Conservation (phyloP, 1,140 invertebrate species). For the Phymastichus coffea region DNA sequence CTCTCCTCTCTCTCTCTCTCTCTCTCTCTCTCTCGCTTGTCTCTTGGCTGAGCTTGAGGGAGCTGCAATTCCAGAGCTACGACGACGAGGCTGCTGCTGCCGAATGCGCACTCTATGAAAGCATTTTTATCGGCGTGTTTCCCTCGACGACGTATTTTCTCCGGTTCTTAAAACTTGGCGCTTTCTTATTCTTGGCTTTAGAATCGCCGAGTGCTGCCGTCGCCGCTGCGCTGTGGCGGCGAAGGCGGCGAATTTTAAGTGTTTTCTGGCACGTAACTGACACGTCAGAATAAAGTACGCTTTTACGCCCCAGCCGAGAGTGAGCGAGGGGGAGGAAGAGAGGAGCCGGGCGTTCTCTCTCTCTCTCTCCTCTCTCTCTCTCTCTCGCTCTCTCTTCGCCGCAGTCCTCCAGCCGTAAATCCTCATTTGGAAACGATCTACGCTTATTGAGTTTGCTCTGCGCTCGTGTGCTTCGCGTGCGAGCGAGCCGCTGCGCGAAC, state of each 20-base stretch:
- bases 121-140: constrained; percentile 2
- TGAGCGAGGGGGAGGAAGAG: not conserved
- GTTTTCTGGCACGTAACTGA: constrained; percentile 30
- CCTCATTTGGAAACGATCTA: constrained; percentile 9
- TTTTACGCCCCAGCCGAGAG: constrained; percentile 20
- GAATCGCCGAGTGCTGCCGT: no score
- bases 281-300: constrained; percentile 28
- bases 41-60: no score
- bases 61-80: no score
- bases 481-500: not conserved
- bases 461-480: not conserved
- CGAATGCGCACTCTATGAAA: not conserved
- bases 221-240: not conserved
- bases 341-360: not conserved
- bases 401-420: constrained; percentile 16
- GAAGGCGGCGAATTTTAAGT: constrained; percentile 26
- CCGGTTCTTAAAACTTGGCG: constrained; percentile 4
- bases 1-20: constrained; percentile 1
- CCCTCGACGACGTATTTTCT: not conserved
- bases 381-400: not conserved
- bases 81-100: not conserved
- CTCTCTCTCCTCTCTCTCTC: not conserved
- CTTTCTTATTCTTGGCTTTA: constrained; percentile 26
- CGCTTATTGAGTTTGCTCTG: not conserved
- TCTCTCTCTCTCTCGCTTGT: not conserved